Conservation (phyloP, 2,888 invertebrate species). For the Apeira syringaria region DNA sequence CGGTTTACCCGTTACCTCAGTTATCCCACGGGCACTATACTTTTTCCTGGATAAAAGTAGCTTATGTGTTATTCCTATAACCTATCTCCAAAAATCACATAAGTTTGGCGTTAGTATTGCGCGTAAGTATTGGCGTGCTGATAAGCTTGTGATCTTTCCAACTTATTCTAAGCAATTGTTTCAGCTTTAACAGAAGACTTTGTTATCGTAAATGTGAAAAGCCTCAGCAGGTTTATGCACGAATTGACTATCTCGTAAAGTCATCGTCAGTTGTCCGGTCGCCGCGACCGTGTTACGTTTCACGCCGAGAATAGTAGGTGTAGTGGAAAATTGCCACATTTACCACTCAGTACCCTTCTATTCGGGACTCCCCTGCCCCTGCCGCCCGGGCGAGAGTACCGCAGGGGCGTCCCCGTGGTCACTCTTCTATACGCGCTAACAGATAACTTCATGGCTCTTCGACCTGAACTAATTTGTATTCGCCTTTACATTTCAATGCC, state of each 20-base stretch:
- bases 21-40: no score
- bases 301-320: slow-evolving; percentile 5
- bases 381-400: background rate
- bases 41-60: no score
- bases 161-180: no score
- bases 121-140: no score
- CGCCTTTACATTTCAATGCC: background rate
- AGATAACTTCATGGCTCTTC: slow-evolving; percentile 14
- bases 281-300: background rate
- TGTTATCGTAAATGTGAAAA: background rate
- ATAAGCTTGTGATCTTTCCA: no score
- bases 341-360: background rate
- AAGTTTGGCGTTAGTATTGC: no score
- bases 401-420: slow-evolving; percentile 1
- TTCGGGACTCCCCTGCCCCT: background rate
- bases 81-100: no score
- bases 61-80: no score
- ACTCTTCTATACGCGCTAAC: slow-evolving; percentile 14
- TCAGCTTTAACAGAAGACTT: no score
- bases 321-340: slow-evolving; percentile 16
- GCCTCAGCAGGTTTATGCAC: background rate
- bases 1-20: no score
- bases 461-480: slow-evolving; percentile 4
- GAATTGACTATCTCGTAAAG: slow-evolving; percentile 1
- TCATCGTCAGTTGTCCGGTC: background rate